Evolutionary conservation across 2,113 vertebrate species (phyloP).

Genomic region (Turdus rufiventris): DNA sequence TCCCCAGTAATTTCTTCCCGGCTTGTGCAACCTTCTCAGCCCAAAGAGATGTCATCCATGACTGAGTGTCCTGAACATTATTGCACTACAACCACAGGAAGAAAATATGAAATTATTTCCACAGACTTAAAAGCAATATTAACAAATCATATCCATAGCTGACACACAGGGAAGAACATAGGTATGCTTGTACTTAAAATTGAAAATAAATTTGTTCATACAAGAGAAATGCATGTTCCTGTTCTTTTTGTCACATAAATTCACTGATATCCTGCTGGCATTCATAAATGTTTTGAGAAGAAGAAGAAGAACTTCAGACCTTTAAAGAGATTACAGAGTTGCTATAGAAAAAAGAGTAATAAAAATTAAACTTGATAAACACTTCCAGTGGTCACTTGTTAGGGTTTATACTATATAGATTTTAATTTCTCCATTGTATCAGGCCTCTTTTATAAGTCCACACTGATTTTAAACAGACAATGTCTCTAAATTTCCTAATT

Average conservation of each 20-base stretch:
- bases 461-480: neutral
- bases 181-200: neutral
- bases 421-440: neutral
- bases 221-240: fast-evolving
- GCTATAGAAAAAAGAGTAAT: neutral
- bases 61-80: neutral
- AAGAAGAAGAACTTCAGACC: neutral
- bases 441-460: neutral
- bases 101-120: neutral
- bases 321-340: neutral
- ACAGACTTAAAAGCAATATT: neutral
- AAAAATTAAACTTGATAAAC: neutral
- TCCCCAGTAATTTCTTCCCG: neutral
- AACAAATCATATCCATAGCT: neutral
- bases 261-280: neutral
- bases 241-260: neutral
- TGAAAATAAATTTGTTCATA: neutral
- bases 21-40: neutral
- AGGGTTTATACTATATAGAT: neutral
- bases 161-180: neutral
- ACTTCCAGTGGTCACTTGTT: neutral
- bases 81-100: neutral
- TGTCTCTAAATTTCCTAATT: neutral
- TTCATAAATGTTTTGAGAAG: neutral
- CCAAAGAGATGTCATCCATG: neutral